Conservation (phyloP, 1,140 invertebrate genomes). For the Ridgeia piscesae region DNA sequence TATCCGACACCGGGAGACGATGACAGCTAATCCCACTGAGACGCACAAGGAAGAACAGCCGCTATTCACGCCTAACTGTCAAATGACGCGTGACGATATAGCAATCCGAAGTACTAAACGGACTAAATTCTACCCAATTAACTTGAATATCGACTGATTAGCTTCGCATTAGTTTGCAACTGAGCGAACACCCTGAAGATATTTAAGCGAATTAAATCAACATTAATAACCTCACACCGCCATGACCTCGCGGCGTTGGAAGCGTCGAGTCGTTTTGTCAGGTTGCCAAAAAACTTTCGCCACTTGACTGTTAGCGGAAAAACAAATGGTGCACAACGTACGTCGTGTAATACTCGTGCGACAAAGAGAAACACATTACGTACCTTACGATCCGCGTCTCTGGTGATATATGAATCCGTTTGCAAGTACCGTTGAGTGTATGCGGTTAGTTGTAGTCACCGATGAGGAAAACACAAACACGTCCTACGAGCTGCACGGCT, state of each 20-base stretch:
- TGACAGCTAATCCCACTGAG: background rate
- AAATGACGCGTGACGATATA: background rate
- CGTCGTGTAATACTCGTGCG: too few relatives aligned
- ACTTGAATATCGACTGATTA: background rate
- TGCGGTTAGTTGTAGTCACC: background rate
- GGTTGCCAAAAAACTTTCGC: background rate
- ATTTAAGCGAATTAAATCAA: background rate
- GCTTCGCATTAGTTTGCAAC: background rate
- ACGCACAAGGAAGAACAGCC: background rate
- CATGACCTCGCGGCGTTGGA: background rate
- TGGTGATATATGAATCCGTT: background rate
- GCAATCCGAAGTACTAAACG: background rate
- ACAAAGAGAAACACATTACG: background rate
- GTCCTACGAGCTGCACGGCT: background rate
- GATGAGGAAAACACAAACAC: background rate
- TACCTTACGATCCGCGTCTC: background rate
- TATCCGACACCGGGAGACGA: background rate
- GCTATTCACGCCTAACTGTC: background rate
- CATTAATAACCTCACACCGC: background rate
- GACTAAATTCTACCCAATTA: background rate
- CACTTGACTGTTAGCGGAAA: background rate
- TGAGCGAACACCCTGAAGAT: background rate
- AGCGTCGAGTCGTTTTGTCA: background rate
- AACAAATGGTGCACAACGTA: background rate
- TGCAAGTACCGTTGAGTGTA: background rate